These are phyloP conservation scores for Heterodera filipjevi DNA, from an alignment of 2,888 invertebrate species.

Conservation along the genomic window DNA sequence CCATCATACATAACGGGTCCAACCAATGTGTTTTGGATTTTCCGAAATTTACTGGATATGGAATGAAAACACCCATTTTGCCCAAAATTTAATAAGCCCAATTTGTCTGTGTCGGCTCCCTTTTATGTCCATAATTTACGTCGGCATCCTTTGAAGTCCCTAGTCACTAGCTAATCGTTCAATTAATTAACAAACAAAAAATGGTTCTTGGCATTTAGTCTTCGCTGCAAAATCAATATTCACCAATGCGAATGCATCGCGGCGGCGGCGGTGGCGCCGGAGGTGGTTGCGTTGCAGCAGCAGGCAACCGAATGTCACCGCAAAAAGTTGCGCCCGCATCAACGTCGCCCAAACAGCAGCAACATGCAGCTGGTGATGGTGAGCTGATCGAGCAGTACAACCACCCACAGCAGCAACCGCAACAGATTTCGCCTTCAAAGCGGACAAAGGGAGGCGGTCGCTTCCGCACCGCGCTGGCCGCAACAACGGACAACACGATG, in stretches of 20 bases:
- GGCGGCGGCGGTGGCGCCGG: not conserved
- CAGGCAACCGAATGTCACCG: not conserved
- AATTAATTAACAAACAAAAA: not conserved
- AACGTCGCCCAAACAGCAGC: not conserved
- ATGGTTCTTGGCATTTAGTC: not conserved
- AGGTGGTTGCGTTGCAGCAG: too few species aligned
- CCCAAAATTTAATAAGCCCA: too few species aligned
- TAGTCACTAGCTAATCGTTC: too few species aligned
- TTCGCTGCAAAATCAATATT: not conserved
- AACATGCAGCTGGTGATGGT: not conserved
- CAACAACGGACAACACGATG: not conserved
- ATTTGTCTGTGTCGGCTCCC: too few species aligned
- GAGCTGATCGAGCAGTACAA: not conserved
- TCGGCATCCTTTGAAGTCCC: too few species aligned
- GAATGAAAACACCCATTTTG: too few species aligned
- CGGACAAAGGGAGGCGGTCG: not conserved
- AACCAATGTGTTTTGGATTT: too few species aligned
- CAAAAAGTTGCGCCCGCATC: not conserved
- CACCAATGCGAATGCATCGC: slow-evolving; percentile 1
- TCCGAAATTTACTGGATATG: too few species aligned
- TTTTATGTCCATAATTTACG: too few species aligned
- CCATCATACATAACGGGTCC: too few species aligned
- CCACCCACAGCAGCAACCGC: not conserved
- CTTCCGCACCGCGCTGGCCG: not conserved
- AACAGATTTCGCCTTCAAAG: not conserved